Evolutionary conservation across 2,113 vertebrate species (phyloP).

Genomic region (Quiscalus mexicanus): DNA sequence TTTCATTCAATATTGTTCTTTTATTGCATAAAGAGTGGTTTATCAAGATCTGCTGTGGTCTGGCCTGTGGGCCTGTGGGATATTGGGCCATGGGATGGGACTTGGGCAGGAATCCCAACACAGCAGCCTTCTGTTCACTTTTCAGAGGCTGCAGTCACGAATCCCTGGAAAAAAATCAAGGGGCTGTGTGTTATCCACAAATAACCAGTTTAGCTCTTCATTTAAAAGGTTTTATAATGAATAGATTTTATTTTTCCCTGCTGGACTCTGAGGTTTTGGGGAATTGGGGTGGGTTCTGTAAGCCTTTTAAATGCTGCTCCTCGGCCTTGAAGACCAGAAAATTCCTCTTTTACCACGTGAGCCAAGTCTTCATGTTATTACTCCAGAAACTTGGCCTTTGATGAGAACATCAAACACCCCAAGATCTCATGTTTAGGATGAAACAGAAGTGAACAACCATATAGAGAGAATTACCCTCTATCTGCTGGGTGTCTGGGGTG

Average conservation of each 20-base stretch:
- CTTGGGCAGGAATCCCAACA: not conserved
- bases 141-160: not conserved
- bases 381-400: not conserved
- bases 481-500: not conserved
- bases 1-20: not conserved
- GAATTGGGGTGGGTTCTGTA: not conserved
- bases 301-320: not conserved
- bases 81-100: not conserved
- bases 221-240: not conserved
- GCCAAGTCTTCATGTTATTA: not conserved
- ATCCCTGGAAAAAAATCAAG: not conserved
- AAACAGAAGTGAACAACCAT: not conserved
- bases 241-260: not conserved
- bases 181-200: not conserved
- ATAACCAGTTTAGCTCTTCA: not conserved
- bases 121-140: slow-evolving; percentile 9
- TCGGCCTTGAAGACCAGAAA: not conserved
- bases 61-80: not conserved
- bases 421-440: not conserved
- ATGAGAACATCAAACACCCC: not conserved
- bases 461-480: not conserved
- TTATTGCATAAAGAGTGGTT: not conserved
- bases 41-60: not conserved
- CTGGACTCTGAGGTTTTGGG: not conserved
- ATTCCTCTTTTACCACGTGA: not conserved